Conservation (phyloP, 2,113 vertebrate genomes). For the Salvelinus sp. region DNA sequence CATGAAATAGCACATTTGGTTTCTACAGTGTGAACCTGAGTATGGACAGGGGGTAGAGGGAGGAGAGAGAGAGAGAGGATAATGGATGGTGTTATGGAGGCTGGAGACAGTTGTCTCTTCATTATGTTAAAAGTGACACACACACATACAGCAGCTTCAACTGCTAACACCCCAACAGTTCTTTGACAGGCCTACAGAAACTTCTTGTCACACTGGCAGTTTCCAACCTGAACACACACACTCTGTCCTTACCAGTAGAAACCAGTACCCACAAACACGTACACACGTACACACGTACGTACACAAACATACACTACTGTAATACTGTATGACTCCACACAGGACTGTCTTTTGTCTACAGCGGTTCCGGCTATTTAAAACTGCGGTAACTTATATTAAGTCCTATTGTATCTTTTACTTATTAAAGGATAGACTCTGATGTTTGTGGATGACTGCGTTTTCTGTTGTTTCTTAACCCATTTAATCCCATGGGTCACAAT, state of each 20-base stretch:
- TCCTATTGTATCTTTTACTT: slow-evolving; percentile 62
- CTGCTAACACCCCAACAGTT: too few species aligned
- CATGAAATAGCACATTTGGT: too few species aligned
- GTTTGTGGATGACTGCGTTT: slow-evolving; percentile 39
- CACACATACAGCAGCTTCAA: slow-evolving; percentile 16
- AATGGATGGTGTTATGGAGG: slow-evolving; percentile 1
- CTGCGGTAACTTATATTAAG: slow-evolving; percentile 74
- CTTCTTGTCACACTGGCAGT: neutral
- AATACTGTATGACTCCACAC: slow-evolving; percentile 48
- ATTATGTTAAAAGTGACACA: slow-evolving; percentile 44
- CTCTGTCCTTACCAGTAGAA: slow-evolving; percentile 19
- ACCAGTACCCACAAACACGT: slow-evolving; percentile 28
- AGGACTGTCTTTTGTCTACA: slow-evolving; percentile 54
- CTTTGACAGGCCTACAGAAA: too few species aligned
- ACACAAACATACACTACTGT: neutral
- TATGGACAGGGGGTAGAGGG: neutral
- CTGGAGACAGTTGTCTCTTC: slow-evolving; percentile 40
- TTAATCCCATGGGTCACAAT: too few species aligned
- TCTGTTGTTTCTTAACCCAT: slow-evolving; percentile 18
- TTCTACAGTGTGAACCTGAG: neutral
- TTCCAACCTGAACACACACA: slow-evolving; percentile 21
- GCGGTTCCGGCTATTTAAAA: slow-evolving; percentile 59
- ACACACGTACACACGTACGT: slow-evolving; percentile 23
- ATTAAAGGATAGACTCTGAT: slow-evolving; percentile 56
- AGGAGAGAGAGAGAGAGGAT: neutral